These are phyloP conservation scores for Diabrotica virgifera DNA, from an alignment of 1,140 invertebrate species.

Conservation along the genomic window DNA sequence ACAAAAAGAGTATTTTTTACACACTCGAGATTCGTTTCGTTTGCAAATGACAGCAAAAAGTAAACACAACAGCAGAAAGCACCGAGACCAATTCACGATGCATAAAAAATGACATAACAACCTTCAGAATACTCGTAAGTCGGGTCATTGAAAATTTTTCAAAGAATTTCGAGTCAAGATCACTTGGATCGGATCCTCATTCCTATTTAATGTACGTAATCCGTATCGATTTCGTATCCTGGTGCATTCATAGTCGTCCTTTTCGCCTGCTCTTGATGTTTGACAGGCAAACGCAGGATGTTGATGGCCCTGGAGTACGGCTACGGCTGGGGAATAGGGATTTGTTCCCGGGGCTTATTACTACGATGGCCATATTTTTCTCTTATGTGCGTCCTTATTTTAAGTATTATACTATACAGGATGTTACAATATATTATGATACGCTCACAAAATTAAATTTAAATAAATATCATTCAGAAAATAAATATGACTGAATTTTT, in stretches of 20 bases:
- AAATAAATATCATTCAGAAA: too few species aligned
- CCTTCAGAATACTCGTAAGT: background rate
- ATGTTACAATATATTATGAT: too few species aligned
- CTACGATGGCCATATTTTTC: background rate
- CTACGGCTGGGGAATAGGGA: slow-evolving; percentile 8
- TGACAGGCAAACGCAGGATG: slow-evolving; percentile 9
- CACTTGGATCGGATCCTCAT: slow-evolving; percentile 8
- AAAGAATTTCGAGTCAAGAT: slow-evolving; percentile 14
- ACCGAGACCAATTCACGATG: background rate
- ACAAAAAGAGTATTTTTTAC: too few species aligned
- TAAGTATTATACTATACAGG: too few species aligned
- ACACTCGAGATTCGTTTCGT: too few species aligned
- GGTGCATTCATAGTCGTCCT: slow-evolving; percentile 9
- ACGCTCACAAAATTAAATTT: too few species aligned
- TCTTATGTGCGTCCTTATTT: too few species aligned
- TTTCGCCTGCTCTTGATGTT: slow-evolving; percentile 7
- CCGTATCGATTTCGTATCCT: slow-evolving; percentile 7
- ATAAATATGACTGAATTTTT: too few species aligned
- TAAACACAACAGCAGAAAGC: too few species aligned
- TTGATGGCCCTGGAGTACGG: slow-evolving; percentile 6
- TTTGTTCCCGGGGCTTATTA: slow-evolving; percentile 6
- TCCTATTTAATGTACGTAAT: slow-evolving; percentile 15
- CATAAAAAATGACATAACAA: background rate
- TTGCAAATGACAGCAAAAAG: too few species aligned
- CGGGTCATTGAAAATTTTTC: slow-evolving; percentile 8